phyloP scores from a whole-genome alignment of 2,888 invertebrate genomes.

The Leptopilina drosophilae region DNA sequence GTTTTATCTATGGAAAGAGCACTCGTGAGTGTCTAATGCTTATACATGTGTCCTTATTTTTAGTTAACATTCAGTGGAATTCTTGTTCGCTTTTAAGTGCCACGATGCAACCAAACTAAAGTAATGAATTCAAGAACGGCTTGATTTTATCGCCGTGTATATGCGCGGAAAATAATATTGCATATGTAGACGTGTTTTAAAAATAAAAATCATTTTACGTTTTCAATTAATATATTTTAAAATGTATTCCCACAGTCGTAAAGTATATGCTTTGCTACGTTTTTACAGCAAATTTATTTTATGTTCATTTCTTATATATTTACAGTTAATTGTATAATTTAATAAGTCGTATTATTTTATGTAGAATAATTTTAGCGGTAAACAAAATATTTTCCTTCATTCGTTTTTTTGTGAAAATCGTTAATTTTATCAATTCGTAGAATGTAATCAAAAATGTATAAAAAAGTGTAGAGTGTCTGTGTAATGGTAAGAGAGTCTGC shows the following conservation, averaged over 20 bases:
- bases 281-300: background rate
- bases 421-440: conserved; percentile 41
- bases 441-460: conserved; percentile 40
- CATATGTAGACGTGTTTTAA: conserved; percentile 46
- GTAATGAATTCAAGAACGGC: conserved; percentile 72
- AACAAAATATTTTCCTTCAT: background rate
- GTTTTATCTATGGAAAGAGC: conserved; percentile 47
- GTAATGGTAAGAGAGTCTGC: conserved; percentile 27
- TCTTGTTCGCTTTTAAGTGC: conserved; percentile 41
- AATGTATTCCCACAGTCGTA: conserved; percentile 15
- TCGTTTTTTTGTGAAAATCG: conserved; percentile 46
- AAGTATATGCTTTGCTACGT: background rate
- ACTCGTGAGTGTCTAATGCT: conserved; percentile 40
- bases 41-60: conserved; percentile 44
- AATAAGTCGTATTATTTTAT: no score
- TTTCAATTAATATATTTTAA: conserved; percentile 37
- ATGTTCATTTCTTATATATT: background rate
- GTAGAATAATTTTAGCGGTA: no score
- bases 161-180: conserved; percentile 44
- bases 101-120: conserved; percentile 68
- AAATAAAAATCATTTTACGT: conserved; percentile 33
- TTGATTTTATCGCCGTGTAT: conserved; percentile 70
- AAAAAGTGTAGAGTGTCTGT: conserved; percentile 26
- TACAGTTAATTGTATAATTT: no score
- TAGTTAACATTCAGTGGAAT: conserved; percentile 46